phyloP scores from a whole-genome alignment of 2,888 invertebrate genomes.

The Ecliptopera silaceata region DNA sequence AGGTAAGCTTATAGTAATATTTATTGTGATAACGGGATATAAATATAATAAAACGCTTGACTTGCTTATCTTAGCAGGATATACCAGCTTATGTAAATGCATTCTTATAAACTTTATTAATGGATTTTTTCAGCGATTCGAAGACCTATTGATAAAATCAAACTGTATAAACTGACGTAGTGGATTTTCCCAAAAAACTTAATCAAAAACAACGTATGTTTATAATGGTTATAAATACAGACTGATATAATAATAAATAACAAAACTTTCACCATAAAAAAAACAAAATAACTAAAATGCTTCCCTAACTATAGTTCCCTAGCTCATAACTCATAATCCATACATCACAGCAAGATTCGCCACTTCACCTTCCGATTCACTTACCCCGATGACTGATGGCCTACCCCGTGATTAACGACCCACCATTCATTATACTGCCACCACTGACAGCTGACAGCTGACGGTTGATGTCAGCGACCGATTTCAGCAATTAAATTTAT shows the following conservation, averaged over 20 bases:
- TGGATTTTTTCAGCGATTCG: too few relatives aligned
- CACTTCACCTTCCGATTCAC: conserved; percentile 41
- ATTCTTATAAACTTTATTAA: too few relatives aligned
- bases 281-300: not conserved
- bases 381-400: conserved; percentile 41
- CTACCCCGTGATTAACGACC: conserved; percentile 41
- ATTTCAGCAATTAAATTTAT: conserved; percentile 42
- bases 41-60: not conserved
- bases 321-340: conserved; percentile 24
- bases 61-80: not conserved
- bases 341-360: conserved; percentile 34
- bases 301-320: conserved; percentile 4
- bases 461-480: conserved; percentile 36
- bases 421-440: conserved; percentile 50
- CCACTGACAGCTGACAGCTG: conserved; percentile 42
- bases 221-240: too few relatives aligned
- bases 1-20: not conserved
- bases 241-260: too few relatives aligned
- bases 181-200: too few relatives aligned
- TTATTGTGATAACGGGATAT: not conserved
- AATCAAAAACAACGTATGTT: too few relatives aligned
- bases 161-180: too few relatives aligned
- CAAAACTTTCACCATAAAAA: not conserved
- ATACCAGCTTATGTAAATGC: not conserved
- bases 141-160: too few relatives aligned